Conservation (phyloP, 2,113 vertebrate species). For the Dryoscopus gambensis region DNA sequence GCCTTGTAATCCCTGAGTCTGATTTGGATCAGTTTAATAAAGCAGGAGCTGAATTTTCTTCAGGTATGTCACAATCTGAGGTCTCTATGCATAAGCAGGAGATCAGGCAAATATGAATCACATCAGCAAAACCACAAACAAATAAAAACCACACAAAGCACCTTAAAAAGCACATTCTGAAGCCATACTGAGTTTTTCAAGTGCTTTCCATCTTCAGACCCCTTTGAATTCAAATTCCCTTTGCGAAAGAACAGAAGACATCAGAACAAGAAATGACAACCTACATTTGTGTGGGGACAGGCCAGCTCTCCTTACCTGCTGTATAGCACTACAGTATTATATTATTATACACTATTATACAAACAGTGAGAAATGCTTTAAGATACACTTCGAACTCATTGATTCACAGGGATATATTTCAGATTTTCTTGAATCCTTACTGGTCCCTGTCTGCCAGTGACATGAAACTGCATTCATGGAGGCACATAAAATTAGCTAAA, state of each 20-base stretch:
- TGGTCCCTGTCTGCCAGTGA: background rate
- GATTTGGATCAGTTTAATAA: background rate
- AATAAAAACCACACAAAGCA: background rate
- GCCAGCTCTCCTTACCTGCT: background rate
- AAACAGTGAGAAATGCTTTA: background rate
- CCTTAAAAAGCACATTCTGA: background rate
- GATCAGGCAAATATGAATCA: background rate
- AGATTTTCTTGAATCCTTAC: background rate
- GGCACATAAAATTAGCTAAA: background rate
- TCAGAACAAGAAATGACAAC: background rate
- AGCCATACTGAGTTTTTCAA: background rate
- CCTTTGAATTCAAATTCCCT: background rate
- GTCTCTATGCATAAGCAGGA: background rate
- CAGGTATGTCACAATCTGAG: background rate
- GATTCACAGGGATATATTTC: background rate
- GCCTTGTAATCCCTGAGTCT: background rate
- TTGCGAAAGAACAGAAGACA: background rate
- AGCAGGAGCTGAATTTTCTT: background rate
- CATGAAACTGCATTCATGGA: background rate
- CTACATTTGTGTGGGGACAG: background rate
- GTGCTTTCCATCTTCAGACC: background rate
- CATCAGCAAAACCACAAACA: background rate
- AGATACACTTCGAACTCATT: background rate
- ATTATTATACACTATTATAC: background rate
- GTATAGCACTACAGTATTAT: background rate